phyloP scores from a whole-genome alignment of 2,888 invertebrate species.

The Scotopteryx bipunctaria region DNA sequence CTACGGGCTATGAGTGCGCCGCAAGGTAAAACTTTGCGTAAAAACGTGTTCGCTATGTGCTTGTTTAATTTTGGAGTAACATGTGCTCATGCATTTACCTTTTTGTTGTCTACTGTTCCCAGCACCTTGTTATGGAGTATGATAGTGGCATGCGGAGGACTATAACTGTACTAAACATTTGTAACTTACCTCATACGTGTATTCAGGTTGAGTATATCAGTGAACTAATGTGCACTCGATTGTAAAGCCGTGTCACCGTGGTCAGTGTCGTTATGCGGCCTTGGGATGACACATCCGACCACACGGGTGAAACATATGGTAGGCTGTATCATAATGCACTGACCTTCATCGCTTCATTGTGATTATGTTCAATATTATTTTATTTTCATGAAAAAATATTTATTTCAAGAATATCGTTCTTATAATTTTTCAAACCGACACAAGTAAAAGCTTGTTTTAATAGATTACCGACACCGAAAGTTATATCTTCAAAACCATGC shows the following conservation, averaged over 20 bases:
- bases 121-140: slow-evolving; percentile 65
- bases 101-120: slow-evolving; percentile 58
- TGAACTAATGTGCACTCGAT: slow-evolving; percentile 61
- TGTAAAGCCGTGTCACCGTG: slow-evolving; percentile 52
- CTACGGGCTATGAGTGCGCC: slow-evolving; percentile 62
- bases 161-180: slow-evolving; percentile 30
- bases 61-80: slow-evolving; percentile 79
- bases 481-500: slow-evolving; percentile 34
- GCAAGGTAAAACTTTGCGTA: slow-evolving; percentile 37
- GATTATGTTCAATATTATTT: slow-evolving; percentile 11
- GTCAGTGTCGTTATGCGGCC: slow-evolving; percentile 66
- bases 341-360: slow-evolving; percentile 27
- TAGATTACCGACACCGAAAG: slow-evolving; percentile 38
- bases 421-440: slow-evolving; percentile 3
- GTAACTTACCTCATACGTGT: slow-evolving; percentile 68
- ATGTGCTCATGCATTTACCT: slow-evolving; percentile 72
- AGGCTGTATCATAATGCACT: slow-evolving; percentile 30
- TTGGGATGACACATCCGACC: slow-evolving; percentile 59
- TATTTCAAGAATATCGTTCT: background rate
- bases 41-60: slow-evolving; percentile 49
- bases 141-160: slow-evolving; percentile 54
- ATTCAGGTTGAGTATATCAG: slow-evolving; percentile 47
- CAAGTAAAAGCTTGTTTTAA: slow-evolving; percentile 28
- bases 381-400: slow-evolving; percentile 9
- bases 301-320: slow-evolving; percentile 40